phyloP scores from a whole-genome alignment of 2,888 invertebrate species.

The Mayetiola destructor region DNA sequence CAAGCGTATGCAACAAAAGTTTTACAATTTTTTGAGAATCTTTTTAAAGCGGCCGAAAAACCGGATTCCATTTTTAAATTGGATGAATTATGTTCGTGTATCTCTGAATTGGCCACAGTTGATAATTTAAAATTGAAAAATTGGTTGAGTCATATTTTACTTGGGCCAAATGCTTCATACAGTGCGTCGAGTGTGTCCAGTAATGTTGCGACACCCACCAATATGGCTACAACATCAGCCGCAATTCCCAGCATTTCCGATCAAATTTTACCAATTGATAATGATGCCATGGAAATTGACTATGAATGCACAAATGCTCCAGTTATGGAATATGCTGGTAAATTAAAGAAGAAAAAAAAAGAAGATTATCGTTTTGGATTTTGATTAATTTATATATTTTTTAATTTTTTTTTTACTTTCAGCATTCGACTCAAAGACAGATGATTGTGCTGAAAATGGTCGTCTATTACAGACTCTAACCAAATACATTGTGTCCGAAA shows the following conservation, averaged over 20 bases:
- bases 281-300: slow-evolving; percentile 33
- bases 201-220: slow-evolving; percentile 40
- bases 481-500: slow-evolving; percentile 56
- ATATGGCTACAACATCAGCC: slow-evolving; percentile 34
- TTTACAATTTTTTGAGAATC: slow-evolving; percentile 62
- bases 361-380: no score
- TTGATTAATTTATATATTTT: neutral
- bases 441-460: slow-evolving; percentile 43
- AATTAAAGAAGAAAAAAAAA: no score
- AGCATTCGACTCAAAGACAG: slow-evolving; percentile 32
- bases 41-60: slow-evolving; percentile 51
- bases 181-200: slow-evolving; percentile 34
- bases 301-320: slow-evolving; percentile 19
- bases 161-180: slow-evolving; percentile 36
- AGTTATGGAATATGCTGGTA: slow-evolving; percentile 13
- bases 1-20: slow-evolving; percentile 61
- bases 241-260: slow-evolving; percentile 33
- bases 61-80: slow-evolving; percentile 46
- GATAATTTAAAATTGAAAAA: slow-evolving; percentile 47
- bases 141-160: slow-evolving; percentile 51
- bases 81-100: slow-evolving; percentile 50
- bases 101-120: slow-evolving; percentile 49
- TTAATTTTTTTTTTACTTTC: slow-evolving; percentile 19
- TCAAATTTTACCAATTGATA: slow-evolving; percentile 27
- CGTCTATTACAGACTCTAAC: slow-evolving; percentile 54